A percentile compares a stretch with the other conserved stretches of the same genome.
Evolutionary conservation across 2,113 vertebrate genomes (phyloP).

Genomic region (Prunella fulvescens): DNA sequence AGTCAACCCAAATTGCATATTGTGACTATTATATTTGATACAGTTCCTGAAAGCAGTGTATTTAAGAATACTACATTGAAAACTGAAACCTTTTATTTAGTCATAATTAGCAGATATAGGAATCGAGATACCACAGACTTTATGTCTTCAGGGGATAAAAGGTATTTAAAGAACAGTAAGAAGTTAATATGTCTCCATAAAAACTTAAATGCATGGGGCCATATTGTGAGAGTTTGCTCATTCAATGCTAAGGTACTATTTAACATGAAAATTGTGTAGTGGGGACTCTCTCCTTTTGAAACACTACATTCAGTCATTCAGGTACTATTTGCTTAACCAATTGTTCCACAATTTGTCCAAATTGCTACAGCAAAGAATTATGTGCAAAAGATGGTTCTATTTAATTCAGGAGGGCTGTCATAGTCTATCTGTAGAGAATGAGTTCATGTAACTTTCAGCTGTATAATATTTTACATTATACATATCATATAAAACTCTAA

Average conservation of each 20-base stretch:
- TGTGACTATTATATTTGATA: neutral
- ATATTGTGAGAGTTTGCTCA: neutral
- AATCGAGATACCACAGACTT: neutral
- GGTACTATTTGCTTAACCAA: neutral
- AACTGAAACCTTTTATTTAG: slow-evolving; percentile 27
- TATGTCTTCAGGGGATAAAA: neutral
- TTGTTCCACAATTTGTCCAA: neutral
- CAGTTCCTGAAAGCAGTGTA: neutral
- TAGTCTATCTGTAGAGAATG: neutral
- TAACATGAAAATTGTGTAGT: neutral
- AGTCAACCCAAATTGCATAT: neutral
- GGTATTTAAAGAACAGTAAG: neutral
- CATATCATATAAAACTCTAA: neutral
- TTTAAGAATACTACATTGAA: neutral
- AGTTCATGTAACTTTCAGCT: neutral
- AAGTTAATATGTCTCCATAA: neutral
- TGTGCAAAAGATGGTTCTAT: neutral
- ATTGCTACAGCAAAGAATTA: neutral
- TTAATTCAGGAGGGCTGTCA: neutral
- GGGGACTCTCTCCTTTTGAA: neutral
- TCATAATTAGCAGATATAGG: neutral
- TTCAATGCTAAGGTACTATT: neutral
- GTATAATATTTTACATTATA: neutral
- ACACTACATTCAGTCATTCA: neutral
- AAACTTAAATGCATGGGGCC: neutral